Base-by-base conservation (phyloP, 2,113 vertebrate species). In the Oryzias woworae region DNA sequence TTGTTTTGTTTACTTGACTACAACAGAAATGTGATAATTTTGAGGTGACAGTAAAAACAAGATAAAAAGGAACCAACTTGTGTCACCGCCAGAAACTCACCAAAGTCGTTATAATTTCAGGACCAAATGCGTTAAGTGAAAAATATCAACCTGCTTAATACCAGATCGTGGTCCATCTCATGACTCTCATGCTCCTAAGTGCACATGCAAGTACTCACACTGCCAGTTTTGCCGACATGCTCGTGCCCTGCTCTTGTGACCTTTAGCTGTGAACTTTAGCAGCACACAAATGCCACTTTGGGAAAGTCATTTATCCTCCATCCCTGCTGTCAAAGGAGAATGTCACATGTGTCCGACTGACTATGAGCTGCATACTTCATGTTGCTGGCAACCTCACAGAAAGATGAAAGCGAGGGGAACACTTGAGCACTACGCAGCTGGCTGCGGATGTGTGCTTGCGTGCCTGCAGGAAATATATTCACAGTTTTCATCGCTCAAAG, bases 251-350 rank as follows among this genome's bases (percentile, higher is more conserved):
- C 72, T 75, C 62, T 45, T 24, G 14, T 48, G 71, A 80, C 86
- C 83, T 87, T 85, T 80, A 69, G 59, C 63, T 43, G 49, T 64
- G 67, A 84, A 77, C 83, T 84, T 79, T 81, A 56, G 28, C 58
- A 18, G 51, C 51, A 53, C 77, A 67, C 57, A 77, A 87, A 89
- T 81, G 84, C 81, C 79, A 80, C 69, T 77, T 73, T 80, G 71
- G 49, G 58, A 78, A 58, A 80, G 72, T 77, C 72, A 69, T 86
- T 83, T 59, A 78, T 89, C 56, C 78, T 85, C 69, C 54, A 55
- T 52, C 66, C 60, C 46, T 58, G 55, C 73, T 81, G 85, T 88
- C 80, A 85, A 52, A 56, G 66, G 53, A 47, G 80, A 82, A 85
- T 87, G 81, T 75, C 81, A 77, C 75, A 67, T 44, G 75, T 75